Evolutionary conservation across 2,888 invertebrate species (phyloP), one percentile per base, ranked within the genome.

Genomic region (Polyommatus icarus): DNA sequence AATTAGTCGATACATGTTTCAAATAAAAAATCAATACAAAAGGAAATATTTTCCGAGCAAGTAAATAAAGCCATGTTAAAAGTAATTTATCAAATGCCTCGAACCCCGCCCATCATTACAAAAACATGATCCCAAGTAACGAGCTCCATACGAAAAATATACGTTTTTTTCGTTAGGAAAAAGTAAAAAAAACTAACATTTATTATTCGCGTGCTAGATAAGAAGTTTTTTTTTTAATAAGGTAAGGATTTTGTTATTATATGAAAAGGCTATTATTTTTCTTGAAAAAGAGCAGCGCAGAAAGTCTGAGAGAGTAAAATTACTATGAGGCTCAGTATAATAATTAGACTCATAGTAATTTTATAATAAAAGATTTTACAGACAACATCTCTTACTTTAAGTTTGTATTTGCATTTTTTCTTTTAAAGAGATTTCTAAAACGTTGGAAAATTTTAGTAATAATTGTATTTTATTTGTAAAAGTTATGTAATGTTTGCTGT

Each of bases 81-180:
- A 40, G 73, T 73, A 73, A 73, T 73, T 73, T 73, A 73, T 73
- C 73, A 73, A 73, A 73, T 40, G 46, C 46, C 5, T 20, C 46
- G 36, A 24, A 10, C 36, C 72, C 72, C 72, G 46, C 72, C 72
- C 72, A n/a, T 46, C 50, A 73, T 73, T 15, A 73, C 73, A 73
- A 73, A 73, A 73, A 50, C 73, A 73, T 73, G 73, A 73, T 73
- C n/a, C 72, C 24, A 24, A 46, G 73, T 73, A 73, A 73, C 50
- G 24, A 46, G 73, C 46, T 46, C 40, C 24, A 40, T 50, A 46
- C 46, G 40, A 24, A 12, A 73, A 36, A 40, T 73, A n/a, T 40
- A n/a, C n/a, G 15, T 72, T 72, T 36, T 32, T 36, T 36, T 72
- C 40, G 40, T 40, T 72, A 10, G 20, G n/a, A 40, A 40, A 72